Conservation (phyloP, 2,888 invertebrate species). For the Unio pictorum region DNA sequence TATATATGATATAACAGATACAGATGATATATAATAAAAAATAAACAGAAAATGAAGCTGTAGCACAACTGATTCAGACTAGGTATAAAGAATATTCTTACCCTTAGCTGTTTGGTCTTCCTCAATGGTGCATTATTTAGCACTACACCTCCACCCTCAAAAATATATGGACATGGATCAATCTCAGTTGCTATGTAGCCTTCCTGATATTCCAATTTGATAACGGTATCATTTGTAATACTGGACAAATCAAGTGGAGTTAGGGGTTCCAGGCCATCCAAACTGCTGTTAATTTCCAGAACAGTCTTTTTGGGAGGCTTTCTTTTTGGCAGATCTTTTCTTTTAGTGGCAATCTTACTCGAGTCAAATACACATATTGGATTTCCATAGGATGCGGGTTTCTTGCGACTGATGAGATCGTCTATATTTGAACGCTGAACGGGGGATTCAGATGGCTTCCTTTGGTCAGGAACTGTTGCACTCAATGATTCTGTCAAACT, state of each 20-base stretch:
- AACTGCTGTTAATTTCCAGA: conserved; percentile 22
- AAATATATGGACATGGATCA: conserved; percentile 54
- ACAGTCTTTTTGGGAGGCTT: conserved; percentile 33
- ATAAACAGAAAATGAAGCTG: too few species aligned
- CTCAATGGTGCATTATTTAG: conserved; percentile 49
- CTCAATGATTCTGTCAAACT: conserved; percentile 7
- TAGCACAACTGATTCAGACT: not conserved
- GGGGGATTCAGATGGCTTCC: conserved; percentile 16
- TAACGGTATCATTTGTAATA: conserved; percentile 31
- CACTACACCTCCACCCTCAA: conserved; percentile 59
- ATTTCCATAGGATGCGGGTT: conserved; percentile 16
- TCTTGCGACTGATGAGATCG: conserved; percentile 38
- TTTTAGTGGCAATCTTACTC: conserved; percentile 34
- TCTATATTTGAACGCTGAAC: conserved; percentile 53
- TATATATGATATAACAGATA: too few species aligned
- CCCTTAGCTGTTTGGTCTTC: conserved; percentile 46
- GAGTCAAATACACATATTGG: conserved; percentile 44
- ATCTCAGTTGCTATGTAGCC: conserved; percentile 54
- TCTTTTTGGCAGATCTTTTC: conserved; percentile 37
- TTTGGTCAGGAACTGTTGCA: too few species aligned
- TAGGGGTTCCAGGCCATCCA: conserved; percentile 28
- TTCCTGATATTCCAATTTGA: conserved; percentile 33
- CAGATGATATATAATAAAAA: too few species aligned
- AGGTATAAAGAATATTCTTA: conserved; percentile 18
- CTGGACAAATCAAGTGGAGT: conserved; percentile 50